A percentile compares a stretch with the other conserved stretches of the same genome.
phyloP scores from a whole-genome alignment of 2,113 vertebrate genomes.

The Lontra canadensis region DNA sequence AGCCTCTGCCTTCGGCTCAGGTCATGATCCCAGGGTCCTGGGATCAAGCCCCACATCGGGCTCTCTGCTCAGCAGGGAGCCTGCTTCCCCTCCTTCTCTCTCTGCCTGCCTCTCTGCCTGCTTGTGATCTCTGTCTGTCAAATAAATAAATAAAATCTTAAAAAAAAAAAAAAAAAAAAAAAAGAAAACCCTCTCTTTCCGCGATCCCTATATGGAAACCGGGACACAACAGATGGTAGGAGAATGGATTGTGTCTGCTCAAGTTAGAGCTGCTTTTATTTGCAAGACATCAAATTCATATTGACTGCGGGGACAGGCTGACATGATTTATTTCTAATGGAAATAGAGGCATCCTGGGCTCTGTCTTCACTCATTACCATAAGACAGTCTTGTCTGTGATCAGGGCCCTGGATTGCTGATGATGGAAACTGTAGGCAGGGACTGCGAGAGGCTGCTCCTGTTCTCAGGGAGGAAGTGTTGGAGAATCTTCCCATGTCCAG shows the following conservation, averaged over 20 bases:
- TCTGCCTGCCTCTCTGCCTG: no score
- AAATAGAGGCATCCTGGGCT: neutral
- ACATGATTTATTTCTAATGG: slow-evolving; percentile 41
- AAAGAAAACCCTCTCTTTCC: slow-evolving; percentile 44
- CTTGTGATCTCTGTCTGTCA: no score
- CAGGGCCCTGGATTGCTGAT: neutral
- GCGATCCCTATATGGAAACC: slow-evolving; percentile 40
- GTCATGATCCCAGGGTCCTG: no score
- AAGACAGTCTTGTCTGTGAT: neutral
- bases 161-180: no score
- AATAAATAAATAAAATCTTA: no score
- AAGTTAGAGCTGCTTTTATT: slow-evolving; percentile 53
- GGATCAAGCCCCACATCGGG: no score
- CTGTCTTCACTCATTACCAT: neutral
- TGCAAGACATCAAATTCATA: slow-evolving; percentile 55
- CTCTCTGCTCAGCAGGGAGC: no score
- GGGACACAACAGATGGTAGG: slow-evolving; percentile 55
- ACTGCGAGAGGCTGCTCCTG: neutral
- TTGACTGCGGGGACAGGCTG: neutral
- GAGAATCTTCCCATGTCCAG: neutral
- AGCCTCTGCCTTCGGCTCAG: no score
- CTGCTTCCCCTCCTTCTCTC: no score
- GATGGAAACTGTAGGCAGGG: neutral
- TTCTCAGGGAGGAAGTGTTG: neutral
- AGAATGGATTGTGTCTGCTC: slow-evolving; percentile 42